phyloP scores from a whole-genome alignment of 2,113 vertebrate genomes.

The Labeo rohita region DNA sequence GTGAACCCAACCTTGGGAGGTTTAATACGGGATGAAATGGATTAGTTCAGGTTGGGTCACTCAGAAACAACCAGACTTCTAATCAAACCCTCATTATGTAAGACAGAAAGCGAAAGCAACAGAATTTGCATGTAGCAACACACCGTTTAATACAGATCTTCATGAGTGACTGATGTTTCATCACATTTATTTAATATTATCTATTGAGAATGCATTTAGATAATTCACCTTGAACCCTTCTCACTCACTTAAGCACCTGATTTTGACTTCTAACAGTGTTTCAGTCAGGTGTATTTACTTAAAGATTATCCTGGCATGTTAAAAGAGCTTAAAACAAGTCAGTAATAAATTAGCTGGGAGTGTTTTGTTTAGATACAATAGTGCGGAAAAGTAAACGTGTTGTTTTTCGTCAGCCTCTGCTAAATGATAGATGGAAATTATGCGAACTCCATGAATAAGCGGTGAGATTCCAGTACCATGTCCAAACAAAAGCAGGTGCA shows the following conservation, averaged over 20 bases:
- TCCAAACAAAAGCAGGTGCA: slow-evolving; percentile 36
- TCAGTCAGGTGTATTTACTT: slow-evolving; percentile 24
- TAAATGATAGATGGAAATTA: not conserved
- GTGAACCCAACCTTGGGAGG: slow-evolving; percentile 17
- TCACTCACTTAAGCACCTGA: not conserved
- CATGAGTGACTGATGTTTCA: not conserved
- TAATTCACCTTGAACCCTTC: not conserved
- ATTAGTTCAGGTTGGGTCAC: slow-evolving; percentile 35
- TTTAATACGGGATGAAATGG: slow-evolving; percentile 34
- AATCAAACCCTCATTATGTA: slow-evolving; percentile 8
- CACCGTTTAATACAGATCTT: not conserved
- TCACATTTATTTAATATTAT: not conserved
- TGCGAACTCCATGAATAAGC: slow-evolving; percentile 16
- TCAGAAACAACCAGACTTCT: slow-evolving; percentile 27
- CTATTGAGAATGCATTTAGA: not conserved
- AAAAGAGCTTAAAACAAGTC: not conserved
- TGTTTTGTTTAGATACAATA: slow-evolving; percentile 8
- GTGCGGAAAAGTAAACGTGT: not conserved
- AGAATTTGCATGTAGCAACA: not conserved
- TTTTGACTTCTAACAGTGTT: not conserved
- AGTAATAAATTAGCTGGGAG: not conserved
- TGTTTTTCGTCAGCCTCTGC: not conserved
- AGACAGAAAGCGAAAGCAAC: not conserved
- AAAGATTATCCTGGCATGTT: not conserved
- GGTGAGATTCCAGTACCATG: not conserved